Base-by-base conservation (phyloP, 2,888 invertebrate species). In the Machimus rusticus region DNA sequence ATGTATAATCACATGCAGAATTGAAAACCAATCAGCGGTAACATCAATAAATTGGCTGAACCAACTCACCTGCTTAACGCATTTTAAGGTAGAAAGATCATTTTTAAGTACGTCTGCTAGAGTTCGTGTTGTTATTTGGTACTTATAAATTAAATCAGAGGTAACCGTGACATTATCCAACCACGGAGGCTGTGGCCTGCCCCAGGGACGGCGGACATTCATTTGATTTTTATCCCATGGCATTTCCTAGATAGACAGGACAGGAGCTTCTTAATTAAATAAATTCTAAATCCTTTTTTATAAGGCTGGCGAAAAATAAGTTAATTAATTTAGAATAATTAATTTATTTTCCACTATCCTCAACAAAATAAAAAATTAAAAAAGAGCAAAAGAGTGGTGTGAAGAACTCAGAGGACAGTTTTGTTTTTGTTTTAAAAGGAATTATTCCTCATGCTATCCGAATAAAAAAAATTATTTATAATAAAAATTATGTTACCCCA, bases 91-190 rank as follows among this genome's bases (percentile, higher is more conserved):
- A 46, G 93, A 92, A 89, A 94, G 91, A 91, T 95, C 95, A n/a
- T 93, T 92, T 89, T 94, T 91, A 12, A 95, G 91, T 46, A 95
- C 94, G 74, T 94, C 94, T 74, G 93, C 92, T 84, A 95, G 89
- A n/a, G 94, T 92, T 89, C 93, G 93, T 0, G 93, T 91, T 39
- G 92, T 91, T 88, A 95, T 91, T 91, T 95, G 94, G 90, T 95
- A 95, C 76, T 94, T 93, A 90, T 94, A 95, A 23, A 95, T 93
- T 23, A 95, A 90, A 86, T 95, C 94, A 0, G 94, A 93, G 0
- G 95, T 95, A 55, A 95, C 91, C 8, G 94, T 91, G 0, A 95
- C 94, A 19, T 94, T 93, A 88, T 95, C 94, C 86, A 95, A 90
- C 95, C 95, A 95, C 0, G 94, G 94, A 0, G 95, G 94, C 88